Evolutionary conservation across 2,888 invertebrate species (phyloP).

Genomic region (Chouioia cunea): DNA sequence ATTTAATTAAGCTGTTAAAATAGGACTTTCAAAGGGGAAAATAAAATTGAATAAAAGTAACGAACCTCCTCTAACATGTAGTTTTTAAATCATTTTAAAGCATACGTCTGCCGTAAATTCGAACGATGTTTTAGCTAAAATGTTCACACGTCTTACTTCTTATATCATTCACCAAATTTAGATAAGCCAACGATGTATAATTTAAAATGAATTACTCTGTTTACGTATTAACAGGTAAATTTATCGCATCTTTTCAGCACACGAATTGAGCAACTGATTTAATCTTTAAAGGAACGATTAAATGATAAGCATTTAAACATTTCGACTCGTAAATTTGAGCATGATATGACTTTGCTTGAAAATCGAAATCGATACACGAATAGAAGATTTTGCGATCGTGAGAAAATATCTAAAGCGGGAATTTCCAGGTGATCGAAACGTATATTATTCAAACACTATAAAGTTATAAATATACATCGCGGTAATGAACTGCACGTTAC

Average conservation of each 20-base stretch:
- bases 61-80: too few species aligned
- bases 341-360: slow-evolving; percentile 18
- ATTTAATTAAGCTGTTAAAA: too few species aligned
- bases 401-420: slow-evolving; percentile 40
- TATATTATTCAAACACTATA: slow-evolving; percentile 30
- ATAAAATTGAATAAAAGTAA: too few species aligned
- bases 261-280: not conserved
- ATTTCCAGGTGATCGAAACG: slow-evolving; percentile 11
- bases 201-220: slow-evolving; percentile 27
- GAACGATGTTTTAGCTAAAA: too few species aligned
- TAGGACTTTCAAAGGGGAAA: too few species aligned
- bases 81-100: too few species aligned
- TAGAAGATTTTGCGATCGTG: slow-evolving; percentile 40
- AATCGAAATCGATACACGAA: slow-evolving; percentile 11
- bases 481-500: slow-evolving; percentile 36
- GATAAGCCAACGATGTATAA: not conserved
- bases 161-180: too few species aligned
- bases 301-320: slow-evolving; percentile 22
- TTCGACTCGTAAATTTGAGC: slow-evolving; percentile 25
- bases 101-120: too few species aligned
- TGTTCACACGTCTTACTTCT: too few species aligned
- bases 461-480: slow-evolving; percentile 27
- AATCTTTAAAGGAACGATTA: slow-evolving; percentile 14
- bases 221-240: slow-evolving; percentile 21
- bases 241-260: slow-evolving; percentile 1